Conservation (phyloP, 2,797 vertebrate genomes). For the Pangasius djambal region DNA sequence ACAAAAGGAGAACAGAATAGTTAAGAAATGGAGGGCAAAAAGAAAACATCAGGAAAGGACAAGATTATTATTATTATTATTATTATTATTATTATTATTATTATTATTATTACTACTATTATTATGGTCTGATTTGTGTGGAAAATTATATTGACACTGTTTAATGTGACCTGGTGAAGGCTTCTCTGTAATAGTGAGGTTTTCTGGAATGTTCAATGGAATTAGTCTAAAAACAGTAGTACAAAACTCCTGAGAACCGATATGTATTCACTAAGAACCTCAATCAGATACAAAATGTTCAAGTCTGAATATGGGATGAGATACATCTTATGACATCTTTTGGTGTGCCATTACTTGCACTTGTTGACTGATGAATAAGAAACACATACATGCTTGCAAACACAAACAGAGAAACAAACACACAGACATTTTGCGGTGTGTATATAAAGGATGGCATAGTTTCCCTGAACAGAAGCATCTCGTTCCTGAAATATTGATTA, state of each 20-base stretch:
- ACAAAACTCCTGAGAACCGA: background rate
- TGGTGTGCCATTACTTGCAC: background rate
- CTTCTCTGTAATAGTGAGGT: background rate
- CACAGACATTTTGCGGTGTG: background rate
- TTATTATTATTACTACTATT: background rate
- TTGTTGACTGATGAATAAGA: background rate
- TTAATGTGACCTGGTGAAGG: background rate
- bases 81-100: background rate
- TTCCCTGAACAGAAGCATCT: conserved; percentile 12
- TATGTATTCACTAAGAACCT: background rate
- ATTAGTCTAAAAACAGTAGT: background rate
- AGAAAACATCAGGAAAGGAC: background rate
- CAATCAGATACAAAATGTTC: background rate
- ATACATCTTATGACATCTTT: background rate
- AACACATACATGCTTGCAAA: background rate
- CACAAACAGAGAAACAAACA: background rate
- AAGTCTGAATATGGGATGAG: background rate
- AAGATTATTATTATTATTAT: too few relatives aligned
- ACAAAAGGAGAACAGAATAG: background rate
- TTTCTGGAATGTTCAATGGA: conserved; percentile 11
- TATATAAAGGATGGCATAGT: background rate
- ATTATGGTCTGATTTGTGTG: background rate
- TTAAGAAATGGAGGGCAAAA: background rate
- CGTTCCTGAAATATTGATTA: background rate
- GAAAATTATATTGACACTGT: background rate